Percentiles rank a stretch among this genome's conserved stretches.
These are phyloP conservation scores for Setipinna tenuifilis DNA, from an alignment of 2,797 vertebrate genomes.

Conservation along the genomic window DNA sequence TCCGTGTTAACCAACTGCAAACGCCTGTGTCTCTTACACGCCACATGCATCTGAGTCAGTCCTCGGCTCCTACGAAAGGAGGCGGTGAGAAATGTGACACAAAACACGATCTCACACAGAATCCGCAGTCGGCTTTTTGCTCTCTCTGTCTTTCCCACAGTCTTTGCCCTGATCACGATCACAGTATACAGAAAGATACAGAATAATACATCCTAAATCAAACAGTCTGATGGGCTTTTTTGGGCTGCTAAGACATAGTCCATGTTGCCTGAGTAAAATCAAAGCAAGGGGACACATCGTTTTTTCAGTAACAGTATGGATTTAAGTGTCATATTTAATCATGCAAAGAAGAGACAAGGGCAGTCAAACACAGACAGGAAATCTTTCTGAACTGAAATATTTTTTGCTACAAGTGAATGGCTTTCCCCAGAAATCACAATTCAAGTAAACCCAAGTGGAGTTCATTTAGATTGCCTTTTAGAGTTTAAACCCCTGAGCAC, in stretches of 20 bases:
- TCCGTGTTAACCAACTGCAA: neutral
- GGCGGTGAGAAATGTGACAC: neutral
- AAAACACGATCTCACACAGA: neutral
- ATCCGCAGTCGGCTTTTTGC: neutral
- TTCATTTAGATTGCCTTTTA: no score
- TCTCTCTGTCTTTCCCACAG: slow-evolving; percentile 33
- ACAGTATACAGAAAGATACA: neutral
- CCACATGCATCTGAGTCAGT: neutral
- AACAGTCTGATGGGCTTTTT: neutral
- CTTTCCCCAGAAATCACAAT: no score
- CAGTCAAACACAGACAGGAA: neutral
- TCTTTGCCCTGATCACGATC: no score
- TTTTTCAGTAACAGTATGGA: neutral
- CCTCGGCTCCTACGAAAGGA: neutral
- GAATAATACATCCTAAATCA: neutral
- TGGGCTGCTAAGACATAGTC: neutral
- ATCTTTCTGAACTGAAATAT: neutral
- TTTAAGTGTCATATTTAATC: neutral
- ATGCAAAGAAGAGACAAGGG: neutral
- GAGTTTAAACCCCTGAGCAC: neutral
- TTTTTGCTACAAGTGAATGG: neutral
- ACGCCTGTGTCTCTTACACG: neutral
- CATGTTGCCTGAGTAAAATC: neutral
- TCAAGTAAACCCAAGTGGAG: no score
- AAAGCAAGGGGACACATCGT: no score